A percentile compares a stretch with the other conserved stretches of the same genome.
Evolutionary conservation across 2,113 vertebrate genomes (phyloP).

Genomic region (Procavia capensis): DNA sequence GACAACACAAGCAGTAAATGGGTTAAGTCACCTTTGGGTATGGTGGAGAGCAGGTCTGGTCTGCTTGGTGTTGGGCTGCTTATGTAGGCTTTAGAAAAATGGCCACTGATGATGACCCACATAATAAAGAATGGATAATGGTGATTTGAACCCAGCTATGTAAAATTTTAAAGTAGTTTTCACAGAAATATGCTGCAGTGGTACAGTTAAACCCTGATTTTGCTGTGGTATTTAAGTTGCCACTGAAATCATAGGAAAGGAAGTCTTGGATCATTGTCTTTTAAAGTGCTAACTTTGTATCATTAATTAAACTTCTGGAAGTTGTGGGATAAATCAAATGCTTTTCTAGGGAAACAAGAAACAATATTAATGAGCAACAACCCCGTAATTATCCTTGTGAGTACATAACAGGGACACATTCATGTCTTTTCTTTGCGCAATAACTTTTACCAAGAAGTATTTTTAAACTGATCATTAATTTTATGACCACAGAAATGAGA

Average conservation of each 20-base stretch:
- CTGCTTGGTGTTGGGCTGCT: neutral
- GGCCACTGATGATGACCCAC: conserved; percentile 38
- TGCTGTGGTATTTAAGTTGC: conserved; percentile 70
- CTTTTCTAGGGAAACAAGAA: conserved; percentile 86
- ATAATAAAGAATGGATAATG: conserved; percentile 10
- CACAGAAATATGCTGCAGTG: conserved; percentile 56
- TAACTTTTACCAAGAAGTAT: conserved; percentile 92
- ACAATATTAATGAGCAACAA: conserved; percentile 88
- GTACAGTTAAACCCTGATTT: conserved; percentile 73
- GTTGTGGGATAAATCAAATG: conserved; percentile 85
- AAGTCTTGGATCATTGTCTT: conserved; percentile 74
- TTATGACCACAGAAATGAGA: conserved; percentile 92
- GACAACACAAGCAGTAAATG: conserved; percentile 22
- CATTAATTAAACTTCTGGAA: conserved; percentile 85
- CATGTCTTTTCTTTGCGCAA: conserved; percentile 87
- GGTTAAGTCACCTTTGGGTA: neutral
- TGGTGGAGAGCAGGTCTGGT: neutral
- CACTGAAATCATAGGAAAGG: conserved; percentile 74
- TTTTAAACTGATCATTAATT: conserved; percentile 94
- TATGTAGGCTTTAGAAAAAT: conserved; percentile 24
- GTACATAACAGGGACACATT: conserved; percentile 89
- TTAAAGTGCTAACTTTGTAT: conserved; percentile 82
- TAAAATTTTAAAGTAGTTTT: conserved; percentile 80
- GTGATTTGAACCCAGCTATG: conserved; percentile 65
- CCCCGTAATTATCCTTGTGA: conserved; percentile 88